Evolutionary conservation across 1,140 invertebrate genomes (phyloP), one percentile per base, ranked within the genome.

Genomic region (Caenorhabditis brenneri): DNA sequence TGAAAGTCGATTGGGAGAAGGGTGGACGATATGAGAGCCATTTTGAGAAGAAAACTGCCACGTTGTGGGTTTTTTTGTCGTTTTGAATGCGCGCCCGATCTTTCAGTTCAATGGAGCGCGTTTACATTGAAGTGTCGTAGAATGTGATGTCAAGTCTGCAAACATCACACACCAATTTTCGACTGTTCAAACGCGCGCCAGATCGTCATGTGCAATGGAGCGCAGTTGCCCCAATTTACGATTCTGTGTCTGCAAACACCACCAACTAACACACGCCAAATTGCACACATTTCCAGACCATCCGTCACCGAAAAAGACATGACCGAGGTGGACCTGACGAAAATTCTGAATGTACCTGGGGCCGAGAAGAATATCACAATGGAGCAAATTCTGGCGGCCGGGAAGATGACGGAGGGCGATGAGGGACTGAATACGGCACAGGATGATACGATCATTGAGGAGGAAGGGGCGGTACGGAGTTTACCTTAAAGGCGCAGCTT

Each of bases 1-100:
- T 74, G 65, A 74, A 74, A 74, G 65, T 74, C 24, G 65, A 74
- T 24, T 74, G 65, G 65, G 65, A 74, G 36, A 74, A 74, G 46
- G 65, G 65, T 9, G 65, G 65, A 27, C 16, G 36, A 46, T 74
- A 74, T 42, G 65, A 74, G 0, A 39, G 65, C n/a, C 22, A 74
- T 74, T 74, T 74, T 24, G 65, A 74, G 36, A 74, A 74, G 36
- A 74, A 74, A n/a, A 74, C 65, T n/a, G 42, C 65, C 0, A 74
- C 65, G 10, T 42, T 74, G 65, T 74, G n/a, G 24, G 36, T 74
- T 42, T 10, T 6, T 65, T 0, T 10, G n/a, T n/a, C n/a, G n/a
- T n/a, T n/a, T n/a, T n/a, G n/a, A n/a, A n/a, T n/a, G n/a, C n/a
- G n/a, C n/a, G n/a, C n/a, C n/a, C n/a, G n/a, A n/a, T n/a, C n/a